These are phyloP conservation scores for Drosophila monieri DNA, from an alignment of 2,888 invertebrate genomes.

Conservation along the genomic window DNA sequence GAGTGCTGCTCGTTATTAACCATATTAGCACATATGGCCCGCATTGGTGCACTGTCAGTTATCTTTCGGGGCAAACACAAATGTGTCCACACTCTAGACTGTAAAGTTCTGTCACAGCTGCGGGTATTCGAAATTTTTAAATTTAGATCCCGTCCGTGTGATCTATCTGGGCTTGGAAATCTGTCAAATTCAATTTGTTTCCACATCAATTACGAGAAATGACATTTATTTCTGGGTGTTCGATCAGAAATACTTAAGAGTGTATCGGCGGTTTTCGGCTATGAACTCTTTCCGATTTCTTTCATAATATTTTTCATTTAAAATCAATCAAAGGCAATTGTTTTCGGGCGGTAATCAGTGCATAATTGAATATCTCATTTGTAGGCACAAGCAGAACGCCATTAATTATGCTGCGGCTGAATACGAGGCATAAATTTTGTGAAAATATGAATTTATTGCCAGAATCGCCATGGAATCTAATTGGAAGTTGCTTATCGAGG, in stretches of 20 bases:
- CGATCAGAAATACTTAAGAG: not conserved
- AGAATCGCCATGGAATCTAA: not conserved
- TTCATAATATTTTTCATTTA: conserved; percentile 3
- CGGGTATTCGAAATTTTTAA: conserved; percentile 29
- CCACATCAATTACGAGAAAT: conserved; percentile 25
- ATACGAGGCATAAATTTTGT: not conserved
- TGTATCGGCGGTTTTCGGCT: not conserved
- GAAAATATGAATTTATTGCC: not conserved
- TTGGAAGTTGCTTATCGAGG: conserved; percentile 2
- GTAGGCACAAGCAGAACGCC: not conserved
- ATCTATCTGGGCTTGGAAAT: conserved; percentile 37
- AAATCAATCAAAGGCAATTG: not conserved
- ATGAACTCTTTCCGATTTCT: not conserved
- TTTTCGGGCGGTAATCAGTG: not conserved
- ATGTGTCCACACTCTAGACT: conserved; percentile 20
- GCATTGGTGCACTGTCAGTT: conserved; percentile 34
- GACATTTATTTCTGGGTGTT: conserved; percentile 17
- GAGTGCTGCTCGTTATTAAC: conserved; percentile 12
- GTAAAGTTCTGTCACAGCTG: conserved; percentile 7
- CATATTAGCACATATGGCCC: conserved; percentile 39
- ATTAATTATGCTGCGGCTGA: conserved; percentile 1
- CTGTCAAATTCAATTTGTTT: conserved; percentile 35
- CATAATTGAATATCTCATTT: not conserved
- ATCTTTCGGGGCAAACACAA: conserved; percentile 24
- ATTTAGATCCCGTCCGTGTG: conserved; percentile 34